phyloP scores from a whole-genome alignment of 2,888 invertebrate species.

The Nebria brevicollis region DNA sequence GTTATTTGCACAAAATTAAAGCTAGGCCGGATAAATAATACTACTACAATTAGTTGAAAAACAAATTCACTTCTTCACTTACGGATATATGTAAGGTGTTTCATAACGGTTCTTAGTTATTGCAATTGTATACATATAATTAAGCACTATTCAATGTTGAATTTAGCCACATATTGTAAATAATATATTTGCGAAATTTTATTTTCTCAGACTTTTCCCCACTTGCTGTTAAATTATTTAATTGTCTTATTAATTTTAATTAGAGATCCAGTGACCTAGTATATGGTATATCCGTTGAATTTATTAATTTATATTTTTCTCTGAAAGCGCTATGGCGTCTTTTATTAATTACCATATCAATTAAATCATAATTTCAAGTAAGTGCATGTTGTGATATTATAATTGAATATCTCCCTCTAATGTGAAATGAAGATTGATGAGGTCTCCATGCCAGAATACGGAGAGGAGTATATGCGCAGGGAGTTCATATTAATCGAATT shows the following conservation, averaged over 20 bases:
- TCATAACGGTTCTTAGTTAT: no score
- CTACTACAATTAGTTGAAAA: no score
- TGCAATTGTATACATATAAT: no score
- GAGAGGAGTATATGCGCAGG: not conserved
- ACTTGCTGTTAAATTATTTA: no score
- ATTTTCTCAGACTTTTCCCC: no score
- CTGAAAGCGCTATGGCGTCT: not conserved
- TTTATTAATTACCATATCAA: not conserved
- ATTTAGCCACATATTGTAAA: no score
- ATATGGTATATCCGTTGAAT: not conserved
- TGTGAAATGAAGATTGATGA: not conserved
- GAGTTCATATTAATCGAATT: not conserved
- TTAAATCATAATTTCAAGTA: not conserved
- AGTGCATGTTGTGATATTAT: not conserved
- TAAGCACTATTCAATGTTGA: no score
- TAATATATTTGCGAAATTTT: no score
- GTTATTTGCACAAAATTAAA: no score
- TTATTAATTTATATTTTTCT: not conserved
- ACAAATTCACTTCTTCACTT: no score
- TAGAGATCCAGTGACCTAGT: not conserved
- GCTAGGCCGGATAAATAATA: no score
- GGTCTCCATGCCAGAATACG: not conserved
- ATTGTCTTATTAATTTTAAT: not conserved
- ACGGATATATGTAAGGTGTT: no score
- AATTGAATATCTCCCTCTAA: conserved; percentile 1